Evolutionary conservation across 30 jellyfish, hydroid and myxozoan genomes (phyloP), one percentile per base, ranked within the genome.

Genomic region (Mastigias papua): DNA sequence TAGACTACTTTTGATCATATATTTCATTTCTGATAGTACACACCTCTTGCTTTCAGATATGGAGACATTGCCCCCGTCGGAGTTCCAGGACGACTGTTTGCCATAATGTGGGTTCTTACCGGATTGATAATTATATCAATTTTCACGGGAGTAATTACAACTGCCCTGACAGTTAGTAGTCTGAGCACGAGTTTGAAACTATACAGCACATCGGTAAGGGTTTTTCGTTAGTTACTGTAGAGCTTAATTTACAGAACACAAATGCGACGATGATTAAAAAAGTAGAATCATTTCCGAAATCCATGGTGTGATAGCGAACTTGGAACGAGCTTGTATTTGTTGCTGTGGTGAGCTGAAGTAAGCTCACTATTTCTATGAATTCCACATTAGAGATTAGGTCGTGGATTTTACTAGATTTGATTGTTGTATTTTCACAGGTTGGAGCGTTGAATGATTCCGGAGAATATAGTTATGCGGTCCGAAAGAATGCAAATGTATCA

Each of bases 1-100:
- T n/a, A n/a, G 67, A 10, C 5, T 1, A 17, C 2, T 51, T 17
- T 51, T 5, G 67, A 51, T 16, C 67, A 10, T 5, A 23, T 51
- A 51, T 51, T 9, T 17, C 27, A 10, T 51, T 21, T 9, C 5
- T 21, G 16, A 51, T 37, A 3, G 54, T 3, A 3, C 6, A 7
- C 46, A 25, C 4, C 27, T 26, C 74, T 63, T 63, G n/a, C n/a
- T 63, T 23, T 23, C 60, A 93, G 98, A 48, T 93, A 94, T 76
- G 99, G 99, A 21, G 99, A 94, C 87, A 94, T 94, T 64, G 99
- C 99, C 63, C 98, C 99, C 79, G 96, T 89, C 73, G 97, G 97
- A n/a, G 90, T 94, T 13, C 99, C 99, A 6, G 99, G 99, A 23
- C 94, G 99, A 17, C 61, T 94, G 64, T 94, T 94, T 85, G 99